Evolutionary conservation across 2,888 invertebrate species (phyloP).

Genomic region (Drosophila rellima): DNA sequence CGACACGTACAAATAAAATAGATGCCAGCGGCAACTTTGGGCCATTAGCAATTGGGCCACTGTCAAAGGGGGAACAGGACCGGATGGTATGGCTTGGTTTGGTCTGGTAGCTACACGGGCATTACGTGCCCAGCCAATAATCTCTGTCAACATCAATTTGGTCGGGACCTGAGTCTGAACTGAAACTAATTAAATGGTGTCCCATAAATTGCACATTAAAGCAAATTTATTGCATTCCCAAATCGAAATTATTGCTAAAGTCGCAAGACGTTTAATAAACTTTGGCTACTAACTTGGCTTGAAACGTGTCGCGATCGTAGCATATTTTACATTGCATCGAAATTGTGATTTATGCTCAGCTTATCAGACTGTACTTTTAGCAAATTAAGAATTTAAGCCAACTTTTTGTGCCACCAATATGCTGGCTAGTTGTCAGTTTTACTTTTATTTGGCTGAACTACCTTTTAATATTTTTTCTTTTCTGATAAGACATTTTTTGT

Average conservation of each 20-base stretch:
- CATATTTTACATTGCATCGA: slow-evolving; percentile 55
- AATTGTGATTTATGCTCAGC: slow-evolving; percentile 69
- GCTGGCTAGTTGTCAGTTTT: slow-evolving; percentile 33
- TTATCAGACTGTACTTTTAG: slow-evolving; percentile 36
- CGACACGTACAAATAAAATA: slow-evolving; percentile 76
- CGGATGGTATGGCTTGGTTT: background rate
- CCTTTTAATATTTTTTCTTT: slow-evolving; percentile 13
- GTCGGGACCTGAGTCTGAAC: slow-evolving; percentile 55
- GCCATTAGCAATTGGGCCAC: slow-evolving; percentile 56
- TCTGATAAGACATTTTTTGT: slow-evolving; percentile 25
- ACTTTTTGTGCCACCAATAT: slow-evolving; percentile 12
- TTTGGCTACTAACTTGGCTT: slow-evolving; percentile 57
- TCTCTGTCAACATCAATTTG: slow-evolving; percentile 84
- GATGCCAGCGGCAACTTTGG: slow-evolving; percentile 63
- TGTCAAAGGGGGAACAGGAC: slow-evolving; percentile 22
- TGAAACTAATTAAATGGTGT: slow-evolving; percentile 84
- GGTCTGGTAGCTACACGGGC: slow-evolving; percentile 47
- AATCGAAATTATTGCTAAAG: slow-evolving; percentile 81
- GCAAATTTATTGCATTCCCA: slow-evolving; percentile 81
- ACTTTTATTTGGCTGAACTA: slow-evolving; percentile 27
- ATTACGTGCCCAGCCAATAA: slow-evolving; percentile 80
- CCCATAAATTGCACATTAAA: slow-evolving; percentile 84
- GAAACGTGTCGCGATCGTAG: slow-evolving; percentile 72
- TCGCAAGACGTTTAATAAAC: slow-evolving; percentile 80
- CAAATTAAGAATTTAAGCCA: slow-evolving; percentile 23